Evolutionary conservation across 2,113 vertebrate species (phyloP).

Genomic region (Smithornis capensis): DNA sequence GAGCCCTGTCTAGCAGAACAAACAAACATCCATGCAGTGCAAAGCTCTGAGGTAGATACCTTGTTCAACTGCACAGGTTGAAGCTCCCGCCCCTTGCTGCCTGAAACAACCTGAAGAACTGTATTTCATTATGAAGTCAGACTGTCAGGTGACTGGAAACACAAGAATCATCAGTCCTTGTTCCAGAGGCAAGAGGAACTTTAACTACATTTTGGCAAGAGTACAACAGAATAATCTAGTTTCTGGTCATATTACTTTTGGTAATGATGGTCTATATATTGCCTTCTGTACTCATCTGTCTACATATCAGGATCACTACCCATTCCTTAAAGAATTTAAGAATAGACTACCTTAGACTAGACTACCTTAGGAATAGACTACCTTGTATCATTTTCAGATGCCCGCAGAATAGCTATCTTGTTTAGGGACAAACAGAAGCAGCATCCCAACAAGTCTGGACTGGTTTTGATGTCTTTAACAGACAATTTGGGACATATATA

Average conservation of each 20-base stretch:
- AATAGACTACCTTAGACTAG: accelerated
- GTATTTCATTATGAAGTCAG: not conserved
- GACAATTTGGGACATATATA: not conserved
- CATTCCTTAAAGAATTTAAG: not conserved
- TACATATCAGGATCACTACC: not conserved
- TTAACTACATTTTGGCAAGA: not conserved
- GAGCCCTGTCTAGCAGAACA: not conserved
- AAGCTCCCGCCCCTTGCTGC: accelerated
- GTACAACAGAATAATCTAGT: not conserved
- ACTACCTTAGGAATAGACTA: too few species aligned
- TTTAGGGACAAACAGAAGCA: not conserved
- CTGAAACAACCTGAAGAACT: not conserved
- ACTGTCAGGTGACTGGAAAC: not conserved
- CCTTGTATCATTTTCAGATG: not conserved
- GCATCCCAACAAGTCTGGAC: not conserved
- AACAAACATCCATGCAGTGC: not conserved
- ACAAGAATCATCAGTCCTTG: not conserved
- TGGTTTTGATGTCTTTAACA: not conserved
- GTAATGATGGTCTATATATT: not conserved
- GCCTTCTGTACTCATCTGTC: not conserved
- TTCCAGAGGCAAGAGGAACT: not conserved
- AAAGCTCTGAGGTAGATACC: not conserved
- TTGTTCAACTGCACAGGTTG: not conserved
- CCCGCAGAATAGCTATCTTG: not conserved
- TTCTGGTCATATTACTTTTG: not conserved